phyloP scores from a whole-genome alignment of 2,888 invertebrate species.

The Amphiduros pacificus region DNA sequence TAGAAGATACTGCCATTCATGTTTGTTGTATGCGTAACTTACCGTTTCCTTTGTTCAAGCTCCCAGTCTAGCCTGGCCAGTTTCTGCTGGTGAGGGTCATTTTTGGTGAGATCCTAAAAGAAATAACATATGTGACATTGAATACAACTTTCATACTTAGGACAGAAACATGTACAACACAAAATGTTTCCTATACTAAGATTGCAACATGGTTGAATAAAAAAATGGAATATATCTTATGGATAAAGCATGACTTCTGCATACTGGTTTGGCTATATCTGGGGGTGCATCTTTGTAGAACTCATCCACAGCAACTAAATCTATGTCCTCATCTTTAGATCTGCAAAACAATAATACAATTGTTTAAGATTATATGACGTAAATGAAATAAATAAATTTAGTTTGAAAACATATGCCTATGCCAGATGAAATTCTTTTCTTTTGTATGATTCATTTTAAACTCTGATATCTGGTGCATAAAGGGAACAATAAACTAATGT shows the following conservation, averaged over 20 bases:
- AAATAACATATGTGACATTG: neutral
- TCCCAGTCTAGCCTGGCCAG: slow-evolving; percentile 90
- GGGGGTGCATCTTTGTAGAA: slow-evolving; percentile 80
- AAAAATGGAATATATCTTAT: too few relatives aligned
- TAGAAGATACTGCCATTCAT: too few relatives aligned
- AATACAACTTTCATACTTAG: neutral
- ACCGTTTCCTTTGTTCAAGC: slow-evolving; percentile 79
- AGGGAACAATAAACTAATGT: too few relatives aligned
- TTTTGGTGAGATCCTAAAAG: slow-evolving; percentile 68
- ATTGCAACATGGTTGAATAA: too few relatives aligned
- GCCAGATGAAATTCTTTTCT: too few relatives aligned
- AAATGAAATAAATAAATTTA: too few relatives aligned
- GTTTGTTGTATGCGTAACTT: neutral
- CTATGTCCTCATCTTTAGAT: slow-evolving; percentile 91
- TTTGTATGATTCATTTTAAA: too few relatives aligned
- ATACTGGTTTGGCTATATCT: slow-evolving; percentile 70
- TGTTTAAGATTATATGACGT: neutral
- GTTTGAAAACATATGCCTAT: too few relatives aligned
- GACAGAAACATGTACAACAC: neutral
- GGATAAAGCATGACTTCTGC: too few relatives aligned
- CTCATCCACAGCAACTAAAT: slow-evolving; percentile 80
- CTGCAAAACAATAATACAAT: slow-evolving; percentile 56
- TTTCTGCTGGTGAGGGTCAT: slow-evolving; percentile 77
- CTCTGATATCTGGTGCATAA: too few relatives aligned
- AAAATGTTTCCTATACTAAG: too few relatives aligned